phyloP scores from a whole-genome alignment of 2,888 invertebrate species.

The Lymantria dispar region DNA sequence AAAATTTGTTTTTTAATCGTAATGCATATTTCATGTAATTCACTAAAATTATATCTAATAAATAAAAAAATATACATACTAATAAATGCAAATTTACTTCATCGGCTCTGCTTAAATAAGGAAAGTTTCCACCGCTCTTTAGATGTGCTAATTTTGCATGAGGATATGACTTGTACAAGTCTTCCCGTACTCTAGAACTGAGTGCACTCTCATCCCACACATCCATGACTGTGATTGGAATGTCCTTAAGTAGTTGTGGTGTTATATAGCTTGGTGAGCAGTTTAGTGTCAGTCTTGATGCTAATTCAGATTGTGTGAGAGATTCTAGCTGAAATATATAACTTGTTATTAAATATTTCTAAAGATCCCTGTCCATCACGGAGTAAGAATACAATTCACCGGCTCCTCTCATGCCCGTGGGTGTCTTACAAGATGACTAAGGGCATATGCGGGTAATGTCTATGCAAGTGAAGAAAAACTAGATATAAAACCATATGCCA shows the following conservation, averaged over 20 bases:
- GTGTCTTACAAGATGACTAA: no score
- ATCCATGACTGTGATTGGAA: constrained; percentile 92
- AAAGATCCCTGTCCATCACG: no score
- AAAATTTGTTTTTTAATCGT: no score
- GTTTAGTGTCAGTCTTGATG: constrained; percentile 93
- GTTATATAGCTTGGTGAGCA: constrained; percentile 91
- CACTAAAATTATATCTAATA: neutral
- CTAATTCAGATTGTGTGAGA: constrained; percentile 90
- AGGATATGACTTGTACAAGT: constrained; percentile 93
- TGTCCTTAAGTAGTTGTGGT: constrained; percentile 85
- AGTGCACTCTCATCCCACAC: constrained; percentile 95
- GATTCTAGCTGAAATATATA: constrained; percentile 86
- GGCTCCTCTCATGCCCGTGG: no score
- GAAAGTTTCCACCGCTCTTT: constrained; percentile 95
- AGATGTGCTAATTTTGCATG: constrained; percentile 92
- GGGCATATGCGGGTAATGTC: no score
- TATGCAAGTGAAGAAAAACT: no score
- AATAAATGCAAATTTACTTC: constrained; percentile 95
- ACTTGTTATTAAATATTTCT: neutral
- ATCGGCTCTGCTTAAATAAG: constrained; percentile 92
- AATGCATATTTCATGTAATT: no score
- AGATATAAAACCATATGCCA: no score
- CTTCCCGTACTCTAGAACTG: constrained; percentile 89
- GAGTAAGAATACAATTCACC: no score
- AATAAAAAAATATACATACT: constrained; percentile 74